Percentiles rank a stretch among this genome's conserved stretches.
Conservation (phyloP, 2,888 invertebrate species). For the Argyresthia albistria region DNA sequence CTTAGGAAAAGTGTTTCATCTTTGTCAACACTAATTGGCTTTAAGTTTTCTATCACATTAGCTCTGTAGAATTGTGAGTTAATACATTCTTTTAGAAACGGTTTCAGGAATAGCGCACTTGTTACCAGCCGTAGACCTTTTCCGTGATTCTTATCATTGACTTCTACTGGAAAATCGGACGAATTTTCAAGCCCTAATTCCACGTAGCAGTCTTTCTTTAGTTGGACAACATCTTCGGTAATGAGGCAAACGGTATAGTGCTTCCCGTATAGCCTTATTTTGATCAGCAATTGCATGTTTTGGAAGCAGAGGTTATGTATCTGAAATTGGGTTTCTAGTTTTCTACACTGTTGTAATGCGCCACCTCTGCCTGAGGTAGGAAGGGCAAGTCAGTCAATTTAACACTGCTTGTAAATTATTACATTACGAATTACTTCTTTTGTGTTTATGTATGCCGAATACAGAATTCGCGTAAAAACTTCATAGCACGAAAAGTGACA, state of each 20-base stretch:
- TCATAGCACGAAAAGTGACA: background rate
- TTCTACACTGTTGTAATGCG: too few relatives aligned
- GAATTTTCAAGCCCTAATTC: slow-evolving; percentile 36
- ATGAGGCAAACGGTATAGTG: slow-evolving; percentile 43
- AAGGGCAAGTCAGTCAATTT: background rate
- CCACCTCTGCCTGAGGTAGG: too few relatives aligned
- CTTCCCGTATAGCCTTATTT: slow-evolving; percentile 36
- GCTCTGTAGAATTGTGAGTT: slow-evolving; percentile 39
- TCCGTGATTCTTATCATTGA: slow-evolving; percentile 15
- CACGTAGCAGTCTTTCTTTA: slow-evolving; percentile 27
- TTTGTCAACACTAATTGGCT: slow-evolving; percentile 27
- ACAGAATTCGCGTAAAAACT: background rate
- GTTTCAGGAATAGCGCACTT: slow-evolving; percentile 41
- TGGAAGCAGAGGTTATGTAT: background rate
- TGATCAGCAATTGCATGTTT: slow-evolving; percentile 39
- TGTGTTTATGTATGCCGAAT: background rate
- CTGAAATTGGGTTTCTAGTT: background rate
- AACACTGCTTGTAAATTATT: background rate
- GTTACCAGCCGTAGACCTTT: slow-evolving; percentile 26
- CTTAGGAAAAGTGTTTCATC: slow-evolving; percentile 36
- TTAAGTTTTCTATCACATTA: slow-evolving; percentile 37
- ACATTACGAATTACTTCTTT: background rate
- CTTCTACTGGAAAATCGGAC: slow-evolving; percentile 21
- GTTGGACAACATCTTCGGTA: slow-evolving; percentile 34
- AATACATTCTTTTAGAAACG: slow-evolving; percentile 44